Evolutionary conservation across 2,888 invertebrate species (phyloP), one percentile per base, ranked within the genome.

Genomic region (Brenthis daphne): DNA sequence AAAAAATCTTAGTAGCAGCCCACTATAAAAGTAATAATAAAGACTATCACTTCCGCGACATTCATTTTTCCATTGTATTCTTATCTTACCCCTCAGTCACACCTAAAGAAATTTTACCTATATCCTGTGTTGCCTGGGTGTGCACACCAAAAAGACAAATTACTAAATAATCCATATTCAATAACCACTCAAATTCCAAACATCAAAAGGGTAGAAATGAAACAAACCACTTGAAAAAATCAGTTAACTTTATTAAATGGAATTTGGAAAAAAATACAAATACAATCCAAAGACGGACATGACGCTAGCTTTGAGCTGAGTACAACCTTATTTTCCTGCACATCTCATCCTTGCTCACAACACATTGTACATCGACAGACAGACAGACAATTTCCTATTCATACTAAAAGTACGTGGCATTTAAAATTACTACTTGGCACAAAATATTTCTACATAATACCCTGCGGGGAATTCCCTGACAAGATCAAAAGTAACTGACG

Each of bases 231-330:
- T 73, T 79, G 72, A 80, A 83, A 87, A 88, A 90, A 89, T 88
- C 86, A 85, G 88, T 83, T 84, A 77, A 85, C 83, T 81, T 90
- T 85, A 90, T 85, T 88, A 80, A 80, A 85, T 82, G 85, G 77
- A 90, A 90, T 89, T 92, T 90, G 74, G 89, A 88, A 90, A 73
- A 85, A 86, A 85, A 78, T 85, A 87, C 83, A 85, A 81, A 80
- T 80, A 81, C 78, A 84, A 84, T 82, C 80, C 81, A 82, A 83
- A 88, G 85, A 85, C 84, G 83, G 85, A 85, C 65, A 16, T 55
- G 37, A 60, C 79, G 79, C 79, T 81, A 80, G 80, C 81, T 85
- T 88, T 85, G 87, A 88, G 88, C 86, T 81, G 81, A 84, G 77
- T 85, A 87, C 83, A 85, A 84, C 80, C 81, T 33, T 79, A 78